phyloP scores from a whole-genome alignment of 2,113 vertebrate species.

The Dipodomys ordii region DNA sequence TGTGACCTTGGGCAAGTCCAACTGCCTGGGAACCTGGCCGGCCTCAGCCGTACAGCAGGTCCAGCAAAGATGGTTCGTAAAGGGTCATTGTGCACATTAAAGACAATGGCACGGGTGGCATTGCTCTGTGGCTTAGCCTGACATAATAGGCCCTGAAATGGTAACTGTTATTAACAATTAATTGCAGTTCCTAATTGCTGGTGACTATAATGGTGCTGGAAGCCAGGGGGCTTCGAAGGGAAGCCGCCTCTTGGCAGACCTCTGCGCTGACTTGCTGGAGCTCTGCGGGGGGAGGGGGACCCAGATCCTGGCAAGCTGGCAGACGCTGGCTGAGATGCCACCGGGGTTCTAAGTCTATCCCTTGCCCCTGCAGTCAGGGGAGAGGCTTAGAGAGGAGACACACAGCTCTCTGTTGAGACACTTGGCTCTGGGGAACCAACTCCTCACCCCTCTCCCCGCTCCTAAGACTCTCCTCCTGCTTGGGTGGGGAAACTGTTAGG shows the following conservation, averaged over 20 bases:
- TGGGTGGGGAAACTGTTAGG: background rate
- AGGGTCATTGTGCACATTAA: background rate
- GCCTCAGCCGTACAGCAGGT: background rate
- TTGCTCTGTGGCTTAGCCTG: background rate
- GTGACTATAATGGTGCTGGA: slow-evolving; percentile 33
- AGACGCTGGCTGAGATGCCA: background rate
- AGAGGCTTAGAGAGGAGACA: background rate
- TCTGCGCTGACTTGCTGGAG: slow-evolving; percentile 41
- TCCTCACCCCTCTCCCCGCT: background rate
- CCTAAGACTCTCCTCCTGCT: background rate
- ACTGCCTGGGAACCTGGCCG: background rate
- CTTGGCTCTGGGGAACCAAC: background rate
- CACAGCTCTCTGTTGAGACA: background rate
- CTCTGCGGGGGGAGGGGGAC: slow-evolving; percentile 22
- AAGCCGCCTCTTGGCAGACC: slow-evolving; percentile 65
- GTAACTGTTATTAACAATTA: slow-evolving; percentile 64
- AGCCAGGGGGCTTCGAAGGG: slow-evolving; percentile 23
- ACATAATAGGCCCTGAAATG: background rate
- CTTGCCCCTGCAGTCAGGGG: background rate
- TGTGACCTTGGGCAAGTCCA: background rate
- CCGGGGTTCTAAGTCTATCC: background rate
- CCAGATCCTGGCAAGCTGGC: slow-evolving; percentile 41
- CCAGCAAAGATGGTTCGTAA: fast-evolving
- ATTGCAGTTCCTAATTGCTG: slow-evolving; percentile 69
- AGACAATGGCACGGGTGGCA: background rate